Conservation (phyloP, 2,113 vertebrate genomes). For the Corapipo altera region DNA sequence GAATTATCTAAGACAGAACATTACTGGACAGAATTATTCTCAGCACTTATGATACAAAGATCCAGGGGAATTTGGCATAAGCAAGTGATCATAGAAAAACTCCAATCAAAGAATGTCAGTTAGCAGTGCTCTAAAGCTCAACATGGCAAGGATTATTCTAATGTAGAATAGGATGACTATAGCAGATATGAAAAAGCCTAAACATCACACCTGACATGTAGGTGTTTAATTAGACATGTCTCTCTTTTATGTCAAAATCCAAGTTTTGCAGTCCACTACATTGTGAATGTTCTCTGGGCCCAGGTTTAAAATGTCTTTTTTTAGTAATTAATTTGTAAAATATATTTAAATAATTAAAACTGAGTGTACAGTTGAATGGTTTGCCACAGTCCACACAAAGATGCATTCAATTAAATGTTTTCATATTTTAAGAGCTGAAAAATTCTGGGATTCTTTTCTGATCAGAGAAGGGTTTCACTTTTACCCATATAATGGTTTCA, state of each 20-base stretch:
- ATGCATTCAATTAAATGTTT: constrained; percentile 44
- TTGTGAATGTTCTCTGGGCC: neutral
- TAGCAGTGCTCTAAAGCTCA: neutral
- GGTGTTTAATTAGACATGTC: neutral
- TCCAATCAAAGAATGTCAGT: neutral
- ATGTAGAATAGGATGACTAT: neutral
- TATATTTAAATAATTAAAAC: neutral
- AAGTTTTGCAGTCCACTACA: neutral
- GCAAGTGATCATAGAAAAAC: neutral
- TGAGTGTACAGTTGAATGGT: neutral
- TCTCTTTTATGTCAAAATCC: neutral
- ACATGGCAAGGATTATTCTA: neutral
- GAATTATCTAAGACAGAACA: neutral
- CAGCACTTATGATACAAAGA: neutral
- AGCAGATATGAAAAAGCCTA: neutral
- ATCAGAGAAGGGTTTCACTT: constrained; percentile 34
- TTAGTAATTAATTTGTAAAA: neutral
- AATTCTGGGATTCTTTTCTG: neutral
- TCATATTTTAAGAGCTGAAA: constrained; percentile 4
- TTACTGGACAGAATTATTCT: neutral
- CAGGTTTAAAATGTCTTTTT: neutral
- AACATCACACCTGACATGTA: neutral
- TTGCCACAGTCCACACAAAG: neutral
- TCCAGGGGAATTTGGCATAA: neutral
- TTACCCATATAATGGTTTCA: constrained; percentile 6